Percentiles rank a stretch among this genome's conserved stretches.
phyloP scores from a whole-genome alignment of 2,888 invertebrate genomes.

The Horisme vitalbata region DNA sequence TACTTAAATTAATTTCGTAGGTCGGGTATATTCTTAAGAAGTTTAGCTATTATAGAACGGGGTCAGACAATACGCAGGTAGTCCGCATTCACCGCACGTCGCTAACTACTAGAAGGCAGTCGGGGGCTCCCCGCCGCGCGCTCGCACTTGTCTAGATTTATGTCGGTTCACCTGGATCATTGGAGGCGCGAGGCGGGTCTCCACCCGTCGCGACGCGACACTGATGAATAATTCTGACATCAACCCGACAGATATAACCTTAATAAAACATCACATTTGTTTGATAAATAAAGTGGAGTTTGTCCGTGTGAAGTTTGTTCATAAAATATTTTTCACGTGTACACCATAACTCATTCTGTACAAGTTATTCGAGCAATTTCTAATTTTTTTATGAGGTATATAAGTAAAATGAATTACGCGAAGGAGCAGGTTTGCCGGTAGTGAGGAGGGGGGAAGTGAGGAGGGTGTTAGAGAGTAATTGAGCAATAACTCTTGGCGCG shows the following conservation, averaged over 20 bases:
- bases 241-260: neutral
- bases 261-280: conserved; percentile 11
- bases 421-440: conserved; percentile 5
- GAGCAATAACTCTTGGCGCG: conserved; percentile 34
- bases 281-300: conserved; percentile 8
- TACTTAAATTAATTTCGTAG: too few relatives aligned
- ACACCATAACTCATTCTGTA: conserved; percentile 27
- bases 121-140: neutral
- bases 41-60: too few relatives aligned
- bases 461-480: conserved; percentile 25
- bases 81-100: neutral
- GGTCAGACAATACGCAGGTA: neutral
- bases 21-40: too few relatives aligned
- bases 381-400: conserved; percentile 37
- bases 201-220: neutral
- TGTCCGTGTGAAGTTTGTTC: conserved; percentile 18
- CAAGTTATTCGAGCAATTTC: conserved; percentile 35
- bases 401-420: conserved; percentile 32
- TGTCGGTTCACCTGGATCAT: conserved; percentile 14
- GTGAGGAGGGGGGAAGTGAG: neutral
- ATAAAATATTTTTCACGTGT: conserved; percentile 31
- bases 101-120: neutral
- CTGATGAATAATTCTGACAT: conserved; percentile 5
- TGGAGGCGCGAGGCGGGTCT: conserved; percentile 1
- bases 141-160: conserved; percentile 10